phyloP scores from a whole-genome alignment of 30 jellyfish, hydroid and myxozoan species.

The Chironex yamaguchii region DNA sequence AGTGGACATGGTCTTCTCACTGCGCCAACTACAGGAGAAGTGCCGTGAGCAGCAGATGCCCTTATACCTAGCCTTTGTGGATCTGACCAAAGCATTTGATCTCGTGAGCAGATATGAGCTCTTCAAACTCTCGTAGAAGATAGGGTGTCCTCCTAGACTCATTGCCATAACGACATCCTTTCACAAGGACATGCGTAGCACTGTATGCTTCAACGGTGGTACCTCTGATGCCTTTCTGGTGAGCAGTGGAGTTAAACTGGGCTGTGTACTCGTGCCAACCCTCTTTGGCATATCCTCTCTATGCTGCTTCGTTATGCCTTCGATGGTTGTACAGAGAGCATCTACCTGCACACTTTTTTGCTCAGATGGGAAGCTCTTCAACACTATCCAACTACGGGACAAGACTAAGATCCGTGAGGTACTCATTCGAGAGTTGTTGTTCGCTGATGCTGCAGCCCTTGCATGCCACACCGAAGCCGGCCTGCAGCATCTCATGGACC shows the following conservation, averaged over 20 bases:
- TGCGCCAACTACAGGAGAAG: slow-evolving; percentile 32
- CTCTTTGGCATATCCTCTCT: slow-evolving; percentile 10
- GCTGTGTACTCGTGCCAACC: slow-evolving; percentile 4
- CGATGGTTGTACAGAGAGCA: neutral
- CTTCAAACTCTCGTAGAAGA: neutral
- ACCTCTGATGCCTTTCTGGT: neutral
- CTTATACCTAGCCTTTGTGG: neutral
- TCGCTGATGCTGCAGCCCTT: slow-evolving; percentile 13
- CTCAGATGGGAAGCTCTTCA: slow-evolving; percentile 12
- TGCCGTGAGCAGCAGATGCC: slow-evolving; percentile 12
- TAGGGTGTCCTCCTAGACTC: slow-evolving; percentile 17
- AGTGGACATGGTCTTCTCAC: slow-evolving; percentile 21
- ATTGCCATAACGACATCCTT: neutral
- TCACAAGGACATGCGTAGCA: slow-evolving; percentile 15
- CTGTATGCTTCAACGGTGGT: neutral
- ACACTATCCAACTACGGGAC: neutral
- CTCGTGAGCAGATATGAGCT: slow-evolving; percentile 3
- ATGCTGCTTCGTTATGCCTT: no score
- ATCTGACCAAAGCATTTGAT: slow-evolving; percentile 18
- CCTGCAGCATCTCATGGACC: neutral
- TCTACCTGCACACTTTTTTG: neutral
- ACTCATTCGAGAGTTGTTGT: neutral
- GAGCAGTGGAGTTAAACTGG: neutral
- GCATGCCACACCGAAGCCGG: slow-evolving; percentile 3
- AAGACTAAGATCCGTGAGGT: neutral